Evolutionary conservation across 1,140 invertebrate genomes (phyloP), one percentile per base, ranked within the genome.

Genomic region (Hestina assimilis): DNA sequence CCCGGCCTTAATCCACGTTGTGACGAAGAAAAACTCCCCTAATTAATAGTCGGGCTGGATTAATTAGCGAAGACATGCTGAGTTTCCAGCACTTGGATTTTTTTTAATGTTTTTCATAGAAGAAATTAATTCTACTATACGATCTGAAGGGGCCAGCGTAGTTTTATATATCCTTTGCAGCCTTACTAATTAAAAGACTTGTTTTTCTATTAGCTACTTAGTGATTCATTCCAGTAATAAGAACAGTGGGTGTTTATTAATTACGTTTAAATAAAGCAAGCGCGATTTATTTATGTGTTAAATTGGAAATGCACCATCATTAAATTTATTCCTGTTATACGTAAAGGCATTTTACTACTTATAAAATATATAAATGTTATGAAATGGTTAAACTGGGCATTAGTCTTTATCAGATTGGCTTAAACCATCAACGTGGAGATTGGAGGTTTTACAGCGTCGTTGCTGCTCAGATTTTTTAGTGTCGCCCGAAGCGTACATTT

Each of bases 1-100:
- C 66, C 66, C 56, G 50, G 61, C 66, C 50, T 63, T 79, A 74
- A 78, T 76, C 68, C 72, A 59, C 59, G 62, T 58, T 62, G 54
- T 62, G 70, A 79, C 65, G 72, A 69, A 72, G 75, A 82, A 82
- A 76, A 82, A 80, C 70, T 80, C 69, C 24, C 47, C 75, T 82
- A 82, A 82, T 82, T 79, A 82, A 82, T 79, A 82, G 75, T 74
- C 60, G 68, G 72, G 73, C 67, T 72, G 70, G 71, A 76, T 79
- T 82, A 76, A 80, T 82, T 80, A 82, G 69, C 57, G 66, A 65
- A 68, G 72, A 73, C 76, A 72, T 74, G 63, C 55, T 64, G 42
- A 51, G 48, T 24, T 43, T 11, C 28, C 31, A 38, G 40, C 42
- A 35, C 33, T 58, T 42, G 26, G 40, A 26, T 15, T 58, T 51